Evolutionary conservation across 2,113 vertebrate species (phyloP).

Genomic region (Hippocampus barbouri): DNA sequence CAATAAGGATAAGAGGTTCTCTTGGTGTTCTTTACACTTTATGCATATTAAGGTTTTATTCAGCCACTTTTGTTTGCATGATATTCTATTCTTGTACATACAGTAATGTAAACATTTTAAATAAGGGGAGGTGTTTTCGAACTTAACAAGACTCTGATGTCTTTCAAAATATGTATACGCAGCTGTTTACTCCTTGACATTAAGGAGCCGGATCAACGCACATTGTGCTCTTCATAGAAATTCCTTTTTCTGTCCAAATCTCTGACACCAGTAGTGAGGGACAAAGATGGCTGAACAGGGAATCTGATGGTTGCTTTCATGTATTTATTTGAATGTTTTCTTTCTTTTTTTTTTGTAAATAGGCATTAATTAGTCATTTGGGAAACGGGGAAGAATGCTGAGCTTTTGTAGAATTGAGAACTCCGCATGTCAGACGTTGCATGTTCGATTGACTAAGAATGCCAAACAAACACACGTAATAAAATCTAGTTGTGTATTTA

Average conservation of each 20-base stretch:
- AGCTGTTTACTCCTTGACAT: conserved; percentile 41
- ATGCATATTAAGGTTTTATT: conserved; percentile 16
- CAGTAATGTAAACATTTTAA: conserved; percentile 36
- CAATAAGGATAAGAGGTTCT: conserved; percentile 8
- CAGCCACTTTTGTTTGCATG: conserved; percentile 29
- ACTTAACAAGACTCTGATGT: conserved; percentile 56
- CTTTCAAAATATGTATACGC: conserved; percentile 54
- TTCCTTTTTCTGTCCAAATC: conserved; percentile 44
- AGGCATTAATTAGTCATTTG: conserved; percentile 1
- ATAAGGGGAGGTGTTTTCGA: conserved; percentile 52
- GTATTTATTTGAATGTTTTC: conserved; percentile 4
- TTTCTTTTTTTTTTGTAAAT: conserved; percentile 25
- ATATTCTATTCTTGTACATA: conserved; percentile 57
- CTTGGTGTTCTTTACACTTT: background rate
- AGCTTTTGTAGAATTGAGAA: conserved; percentile 13
- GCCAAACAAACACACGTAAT: conserved; percentile 14
- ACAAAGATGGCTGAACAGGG: conserved; percentile 16
- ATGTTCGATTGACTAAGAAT: conserved; percentile 34
- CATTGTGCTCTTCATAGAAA: conserved; percentile 41
- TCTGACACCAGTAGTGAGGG: conserved; percentile 19
- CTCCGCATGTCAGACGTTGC: conserved; percentile 26
- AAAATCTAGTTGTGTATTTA: conserved; percentile 20
- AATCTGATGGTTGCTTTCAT: conserved; percentile 30
- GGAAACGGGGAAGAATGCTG: background rate
- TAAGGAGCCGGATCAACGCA: conserved; percentile 50